Conservation (phyloP, 2,888 invertebrate species). For the Conus canariensis region DNA sequence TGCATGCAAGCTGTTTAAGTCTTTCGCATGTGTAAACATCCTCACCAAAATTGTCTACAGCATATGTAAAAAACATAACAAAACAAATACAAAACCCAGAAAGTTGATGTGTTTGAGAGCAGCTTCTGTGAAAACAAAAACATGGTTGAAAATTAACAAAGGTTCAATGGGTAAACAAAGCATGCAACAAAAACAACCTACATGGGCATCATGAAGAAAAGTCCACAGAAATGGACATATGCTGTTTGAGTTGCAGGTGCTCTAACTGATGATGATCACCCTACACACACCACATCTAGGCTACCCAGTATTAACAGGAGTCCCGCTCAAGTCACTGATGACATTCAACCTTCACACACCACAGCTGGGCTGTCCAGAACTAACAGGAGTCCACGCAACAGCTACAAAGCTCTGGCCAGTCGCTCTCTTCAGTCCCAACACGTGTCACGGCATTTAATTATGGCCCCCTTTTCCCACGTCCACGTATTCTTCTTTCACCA, state of each 20-base stretch:
- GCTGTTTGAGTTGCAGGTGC: too few relatives aligned
- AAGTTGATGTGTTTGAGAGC: too few relatives aligned
- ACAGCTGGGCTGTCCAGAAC: neutral
- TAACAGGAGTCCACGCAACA: neutral
- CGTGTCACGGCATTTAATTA: neutral
- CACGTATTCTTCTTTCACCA: neutral
- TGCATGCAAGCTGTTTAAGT: too few relatives aligned
- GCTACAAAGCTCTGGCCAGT: neutral
- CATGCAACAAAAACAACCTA: neutral
- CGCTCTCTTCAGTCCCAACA: neutral
- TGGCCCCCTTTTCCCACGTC: constrained; percentile 14
- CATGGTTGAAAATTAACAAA: neutral
- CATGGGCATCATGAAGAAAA: too few relatives aligned
- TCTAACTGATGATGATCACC: too few relatives aligned
- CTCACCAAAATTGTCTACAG: neutral
- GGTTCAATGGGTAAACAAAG: neutral
- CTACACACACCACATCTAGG: too few relatives aligned
- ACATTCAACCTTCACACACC: too few relatives aligned
- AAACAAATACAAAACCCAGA: neutral
- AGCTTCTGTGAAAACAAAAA: neutral
- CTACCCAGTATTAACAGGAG: too few relatives aligned
- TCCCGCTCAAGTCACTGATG: too few relatives aligned
- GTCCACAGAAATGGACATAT: too few relatives aligned
- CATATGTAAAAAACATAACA: neutral
- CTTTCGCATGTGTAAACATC: too few relatives aligned